These are phyloP conservation scores for Dasyprocta punctata DNA, from an alignment of 2,113 vertebrate species.

Conservation along the genomic window DNA sequence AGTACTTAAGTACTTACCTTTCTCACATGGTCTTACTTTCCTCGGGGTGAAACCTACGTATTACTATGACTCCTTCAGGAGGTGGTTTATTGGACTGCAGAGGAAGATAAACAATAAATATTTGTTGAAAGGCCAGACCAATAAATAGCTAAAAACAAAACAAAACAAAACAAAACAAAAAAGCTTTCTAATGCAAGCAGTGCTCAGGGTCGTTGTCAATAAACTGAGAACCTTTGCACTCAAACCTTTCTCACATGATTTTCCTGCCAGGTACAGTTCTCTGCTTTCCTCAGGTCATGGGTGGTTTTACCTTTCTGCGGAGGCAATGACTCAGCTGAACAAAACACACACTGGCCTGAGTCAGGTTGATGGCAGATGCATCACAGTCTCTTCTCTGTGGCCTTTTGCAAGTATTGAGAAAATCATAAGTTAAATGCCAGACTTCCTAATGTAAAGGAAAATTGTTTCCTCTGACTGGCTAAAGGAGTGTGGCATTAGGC, in stretches of 20 bases:
- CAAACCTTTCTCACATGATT: background rate
- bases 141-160: background rate
- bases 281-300: background rate
- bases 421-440: constrained; percentile 71
- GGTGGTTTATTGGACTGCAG: background rate
- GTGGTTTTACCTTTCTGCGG: constrained; percentile 15
- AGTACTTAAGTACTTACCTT: background rate
- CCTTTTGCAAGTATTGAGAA: constrained; percentile 69
- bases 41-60: background rate
- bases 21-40: background rate
- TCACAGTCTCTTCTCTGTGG: constrained; percentile 50
- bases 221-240: constrained; percentile 43
- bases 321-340: background rate
- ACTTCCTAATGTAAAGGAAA: constrained; percentile 64
- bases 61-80: background rate
- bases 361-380: constrained; percentile 11
- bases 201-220: background rate
- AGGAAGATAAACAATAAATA: constrained; percentile 37
- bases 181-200: background rate
- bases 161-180: no score
- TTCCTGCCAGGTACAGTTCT: background rate
- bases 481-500: constrained; percentile 43
- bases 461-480: constrained; percentile 46
- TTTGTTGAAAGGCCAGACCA: constrained; percentile 17
- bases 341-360: background rate